Evolutionary conservation across 2,113 vertebrate species (phyloP), one percentile per base, ranked within the genome.

Genomic region (Oreotrochilus melanogaster): DNA sequence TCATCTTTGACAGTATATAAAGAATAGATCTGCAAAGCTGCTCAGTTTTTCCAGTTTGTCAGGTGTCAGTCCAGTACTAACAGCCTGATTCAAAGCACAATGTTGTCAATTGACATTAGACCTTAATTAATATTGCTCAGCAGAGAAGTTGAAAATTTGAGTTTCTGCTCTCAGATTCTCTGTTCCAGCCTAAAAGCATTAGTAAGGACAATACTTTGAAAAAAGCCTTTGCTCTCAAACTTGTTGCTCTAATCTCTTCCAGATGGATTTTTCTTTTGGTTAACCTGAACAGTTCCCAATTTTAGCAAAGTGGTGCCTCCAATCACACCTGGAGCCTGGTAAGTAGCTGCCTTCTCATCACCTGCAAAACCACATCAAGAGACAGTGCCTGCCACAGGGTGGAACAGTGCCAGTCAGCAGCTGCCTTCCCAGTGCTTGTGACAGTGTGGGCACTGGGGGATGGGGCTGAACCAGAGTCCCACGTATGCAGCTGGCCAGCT

Each of bases 31-130:
- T 90, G 64, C 69, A 90, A 83, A 78, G 89, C 60, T 96, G 96
- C 93, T 95, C 94, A 88, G 94, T 94, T 96, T 94, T 93, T 89
- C 85, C 56, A 67, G 42, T 90, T 95, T 93, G 89, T 85, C 96
- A 95, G 93, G 78, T 96, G 78, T 88, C 87, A 79, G 78, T 96
- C 91, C 95, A 88, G 84, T 54, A 76, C 51, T 61, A 80, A 87
- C n/a, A 82, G n/a, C 37, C 72, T 93, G 54, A 96, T 92, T 86
- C 71, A 90, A 86, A 83, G 56, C 74, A 75, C 47, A 24, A 54
- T 72, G 60, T 31, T 86, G 71, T 42, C 67, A 85, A 76, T 70
- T 80, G 64, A 78, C 79, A 78, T 93, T 80, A 83, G 51, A 90
- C 37, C 75, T 64, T 66, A 70, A 80, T 80, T 93, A 94, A 71